Base-by-base conservation (phyloP, 2,888 invertebrate species). In the Ochropleura leucogaster region DNA sequence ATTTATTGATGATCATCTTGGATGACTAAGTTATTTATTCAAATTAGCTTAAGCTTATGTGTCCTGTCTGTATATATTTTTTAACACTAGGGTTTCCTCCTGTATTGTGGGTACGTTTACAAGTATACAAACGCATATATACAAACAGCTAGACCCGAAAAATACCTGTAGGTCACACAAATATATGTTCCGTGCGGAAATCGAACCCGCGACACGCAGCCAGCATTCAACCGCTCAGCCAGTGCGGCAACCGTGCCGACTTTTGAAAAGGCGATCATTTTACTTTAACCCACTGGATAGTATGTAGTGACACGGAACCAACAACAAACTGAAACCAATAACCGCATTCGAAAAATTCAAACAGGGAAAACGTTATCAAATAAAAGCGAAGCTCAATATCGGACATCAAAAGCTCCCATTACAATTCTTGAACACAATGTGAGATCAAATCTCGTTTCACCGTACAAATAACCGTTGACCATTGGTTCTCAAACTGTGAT, bases 381-480 rank as follows among this genome's bases (percentile, higher is more conserved):
- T 51, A 79, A 64, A 70, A 47, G 7, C 16, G 3, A 70, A 68
- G 44, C 30, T 16, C 47, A 79, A 67, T 74, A 70, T 44, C 49
- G 42, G 10, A n/a, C 59, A 79, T 57, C 74, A 70, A 40, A 66
- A 63, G 53, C 57, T 47, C 42, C 66, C 42, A 71, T 80, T 72
- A 72, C 72, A 77, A 84, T 76, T 83, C 72, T 72, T 70, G 40
- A 83, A 77, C 72, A 77, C 68, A 80, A 76, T 55, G 30, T 51
- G 72, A 69, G 51, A 84, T 77, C 76, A 18, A 49, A 71, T 68
- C 67, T 66, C 53, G 51, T 62, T 44, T 62, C 62, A 46, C 49
- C 30, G 74, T 42, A 83, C 78, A 83, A 83, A 83, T 77, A 74
- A 44, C 44, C 44, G n/a, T 14, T 4, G 14, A 44, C 44, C 62